Base-by-base conservation (phyloP, 2,888 invertebrate genomes). In the Ichneumoninae sp. region DNA sequence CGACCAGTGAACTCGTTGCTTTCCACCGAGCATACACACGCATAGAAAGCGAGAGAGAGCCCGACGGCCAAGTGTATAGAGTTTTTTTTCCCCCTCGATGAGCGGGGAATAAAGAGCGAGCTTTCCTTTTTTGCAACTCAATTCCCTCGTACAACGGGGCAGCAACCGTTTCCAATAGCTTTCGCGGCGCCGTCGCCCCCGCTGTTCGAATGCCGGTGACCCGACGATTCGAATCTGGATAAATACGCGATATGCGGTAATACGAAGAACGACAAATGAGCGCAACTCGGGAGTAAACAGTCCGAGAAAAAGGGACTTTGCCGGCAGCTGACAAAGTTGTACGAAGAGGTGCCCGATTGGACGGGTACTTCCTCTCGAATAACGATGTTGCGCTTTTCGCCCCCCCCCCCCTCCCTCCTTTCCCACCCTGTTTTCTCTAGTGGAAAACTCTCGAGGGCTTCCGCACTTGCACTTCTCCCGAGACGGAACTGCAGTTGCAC, bases 61-160 rank as follows among this genome's bases (percentile, higher is more conserved):
- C 69, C 62, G 69, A 66, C 68, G 57, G 62, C 47, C 47, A 65
- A 77, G 62, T 70, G 33, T 75, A 52, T 65, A 62, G 54, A 66
- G 57, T 78, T 78, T 72, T 62, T 62, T 62, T 33, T 26, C 3
- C 0, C 7, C 33, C 10, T 26, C 57, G 7, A 33, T 40, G 16
- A 69, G 52, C 44, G 76, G 30, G 10, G 44, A 44, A 72, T 30
- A 72, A 36, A 30, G 26, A 52, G 10, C 62, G 52, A 68, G 60
- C 68, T 60, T 76, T 50, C 7, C 33, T 79, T 54, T 75, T 52
- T 57, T 26, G 26, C 44, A 36, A 65, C 68, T 36, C 62, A 54
- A 83, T 74, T 83, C 54, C 75, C 54, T 70, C 10, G 50, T 30
- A 54, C 70, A 75, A 57, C 69, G 3, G n/a, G 26, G 50, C 44